Evolutionary conservation across 2,888 invertebrate genomes (phyloP).

Genomic region (Chydorus sphaericus): DNA sequence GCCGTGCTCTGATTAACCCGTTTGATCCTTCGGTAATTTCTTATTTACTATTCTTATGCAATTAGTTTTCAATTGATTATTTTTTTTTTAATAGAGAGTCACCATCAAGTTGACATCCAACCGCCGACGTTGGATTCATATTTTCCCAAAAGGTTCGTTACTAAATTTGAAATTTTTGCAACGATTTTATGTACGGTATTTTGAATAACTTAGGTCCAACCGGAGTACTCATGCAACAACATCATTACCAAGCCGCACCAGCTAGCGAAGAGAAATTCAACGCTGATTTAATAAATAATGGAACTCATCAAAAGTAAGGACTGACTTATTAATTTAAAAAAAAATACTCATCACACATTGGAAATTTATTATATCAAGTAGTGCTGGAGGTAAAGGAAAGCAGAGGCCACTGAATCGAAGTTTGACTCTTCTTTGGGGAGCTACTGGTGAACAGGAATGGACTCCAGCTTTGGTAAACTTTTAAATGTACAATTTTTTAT

Average conservation of each 20-base stretch:
- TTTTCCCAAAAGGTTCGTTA: conserved; percentile 52
- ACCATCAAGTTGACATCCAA: conserved; percentile 92
- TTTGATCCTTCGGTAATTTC: no score
- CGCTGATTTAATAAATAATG: background rate
- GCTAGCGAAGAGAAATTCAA: conserved; percentile 25
- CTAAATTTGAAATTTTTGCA: background rate
- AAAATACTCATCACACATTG: background rate
- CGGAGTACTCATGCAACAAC: conserved; percentile 79
- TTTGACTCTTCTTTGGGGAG: conserved; percentile 73
- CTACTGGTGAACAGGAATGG: conserved; percentile 95
- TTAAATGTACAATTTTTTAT: background rate
- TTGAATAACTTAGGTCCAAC: conserved; percentile 48
- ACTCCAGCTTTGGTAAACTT: conserved; percentile 72
- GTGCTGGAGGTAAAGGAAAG: conserved; percentile 6
- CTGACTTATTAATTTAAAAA: background rate
- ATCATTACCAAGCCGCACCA: conserved; percentile 78
- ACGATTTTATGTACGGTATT: background rate
- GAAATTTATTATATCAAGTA: background rate
- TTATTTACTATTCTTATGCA: no score
- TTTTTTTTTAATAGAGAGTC: no score
- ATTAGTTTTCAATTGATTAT: no score
- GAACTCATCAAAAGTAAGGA: background rate
- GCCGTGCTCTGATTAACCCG: conserved; percentile 84
- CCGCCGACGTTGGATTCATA: conserved; percentile 92
- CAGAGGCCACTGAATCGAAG: conserved; percentile 24